Percentiles rank a stretch among this genome's conserved stretches.
These are phyloP conservation scores for Poliocrania exsul DNA, from an alignment of 2,797 vertebrate genomes.

Conservation along the genomic window DNA sequence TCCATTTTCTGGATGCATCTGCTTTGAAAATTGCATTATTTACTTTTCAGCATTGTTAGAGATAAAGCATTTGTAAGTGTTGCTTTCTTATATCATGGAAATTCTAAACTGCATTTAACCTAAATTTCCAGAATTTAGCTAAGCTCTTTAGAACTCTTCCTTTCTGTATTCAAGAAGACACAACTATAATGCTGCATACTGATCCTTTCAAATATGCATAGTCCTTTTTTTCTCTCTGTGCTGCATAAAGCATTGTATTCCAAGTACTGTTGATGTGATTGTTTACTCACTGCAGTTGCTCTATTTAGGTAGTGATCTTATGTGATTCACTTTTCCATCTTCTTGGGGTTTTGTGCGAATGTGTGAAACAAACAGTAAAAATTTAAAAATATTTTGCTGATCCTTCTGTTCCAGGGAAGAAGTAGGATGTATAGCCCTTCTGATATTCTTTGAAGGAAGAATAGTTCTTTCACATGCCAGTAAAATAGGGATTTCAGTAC, in stretches of 20 bases:
- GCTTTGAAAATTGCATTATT: not conserved
- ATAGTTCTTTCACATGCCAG: not conserved
- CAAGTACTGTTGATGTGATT: not conserved
- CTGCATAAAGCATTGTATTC: not conserved
- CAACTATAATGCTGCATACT: not conserved
- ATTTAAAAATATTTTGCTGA: not conserved
- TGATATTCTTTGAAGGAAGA: not conserved
- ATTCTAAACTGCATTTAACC: not conserved
- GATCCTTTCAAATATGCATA: not conserved
- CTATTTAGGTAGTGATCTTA: not conserved
- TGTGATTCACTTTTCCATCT: not conserved
- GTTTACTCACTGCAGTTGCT: not conserved
- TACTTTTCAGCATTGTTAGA: not conserved
- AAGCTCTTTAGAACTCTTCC: not conserved
- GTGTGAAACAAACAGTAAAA: not conserved
- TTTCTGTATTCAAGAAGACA: not conserved
- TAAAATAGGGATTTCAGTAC: not conserved
- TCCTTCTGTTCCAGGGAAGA: not conserved
- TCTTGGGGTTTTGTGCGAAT: not conserved
- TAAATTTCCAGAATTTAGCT: not conserved
- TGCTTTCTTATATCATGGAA: not conserved
- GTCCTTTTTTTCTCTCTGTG: not conserved
- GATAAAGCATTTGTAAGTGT: not conserved
- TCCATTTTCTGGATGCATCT: not conserved
- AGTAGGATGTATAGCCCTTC: not conserved